Percentiles rank a stretch among this genome's conserved stretches.
phyloP scores from a whole-genome alignment of 1,140 invertebrate genomes.

The Nephotettix cincticeps region DNA sequence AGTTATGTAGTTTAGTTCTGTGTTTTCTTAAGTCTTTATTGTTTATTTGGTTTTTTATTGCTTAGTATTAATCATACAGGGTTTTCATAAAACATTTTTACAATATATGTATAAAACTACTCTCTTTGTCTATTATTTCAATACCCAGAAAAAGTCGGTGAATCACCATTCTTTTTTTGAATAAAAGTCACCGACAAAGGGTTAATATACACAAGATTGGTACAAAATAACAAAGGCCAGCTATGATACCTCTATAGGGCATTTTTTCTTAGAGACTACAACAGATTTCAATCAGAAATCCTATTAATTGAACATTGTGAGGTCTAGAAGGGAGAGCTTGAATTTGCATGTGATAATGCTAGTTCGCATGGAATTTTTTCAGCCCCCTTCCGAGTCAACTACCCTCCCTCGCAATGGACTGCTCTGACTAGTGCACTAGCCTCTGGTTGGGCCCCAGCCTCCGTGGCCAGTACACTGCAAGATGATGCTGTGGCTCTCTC shows the following conservation, averaged over 20 bases:
- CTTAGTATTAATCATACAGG: no score
- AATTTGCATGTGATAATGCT: neutral
- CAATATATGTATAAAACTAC: no score
- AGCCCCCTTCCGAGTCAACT: neutral
- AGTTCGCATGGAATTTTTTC: no score
- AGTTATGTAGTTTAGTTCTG: no score
- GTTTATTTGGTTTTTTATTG: no score
- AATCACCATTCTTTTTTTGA: no score
- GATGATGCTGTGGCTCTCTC: neutral
- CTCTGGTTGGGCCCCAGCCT: neutral
- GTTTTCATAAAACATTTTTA: no score
- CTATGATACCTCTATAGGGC: neutral
- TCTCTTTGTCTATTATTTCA: no score
- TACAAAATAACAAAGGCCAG: neutral
- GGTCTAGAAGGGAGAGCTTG: neutral
- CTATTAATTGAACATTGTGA: neutral
- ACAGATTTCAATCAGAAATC: neutral
- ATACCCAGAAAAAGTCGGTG: no score
- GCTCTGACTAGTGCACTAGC: neutral
- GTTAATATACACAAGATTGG: neutral
- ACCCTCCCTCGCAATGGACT: neutral
- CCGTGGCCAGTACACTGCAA: neutral
- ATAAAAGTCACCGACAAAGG: no score
- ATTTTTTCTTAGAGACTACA: neutral
- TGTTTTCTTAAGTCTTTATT: no score